phyloP scores from a whole-genome alignment of 2,797 vertebrate genomes.

The Lithobates sylvaticus region DNA sequence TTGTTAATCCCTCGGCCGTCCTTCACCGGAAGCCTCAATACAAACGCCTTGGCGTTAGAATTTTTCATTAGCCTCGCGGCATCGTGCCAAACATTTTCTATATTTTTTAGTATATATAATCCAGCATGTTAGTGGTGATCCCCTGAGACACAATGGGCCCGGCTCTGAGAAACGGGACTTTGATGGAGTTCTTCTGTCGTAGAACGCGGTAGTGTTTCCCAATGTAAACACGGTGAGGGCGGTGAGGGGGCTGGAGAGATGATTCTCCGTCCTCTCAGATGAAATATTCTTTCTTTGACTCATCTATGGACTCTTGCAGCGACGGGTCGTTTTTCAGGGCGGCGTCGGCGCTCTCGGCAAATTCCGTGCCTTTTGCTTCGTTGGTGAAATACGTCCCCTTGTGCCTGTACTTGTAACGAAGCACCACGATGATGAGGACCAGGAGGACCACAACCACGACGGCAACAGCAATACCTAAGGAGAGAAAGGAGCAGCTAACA shows the following conservation, averaged over 20 bases:
- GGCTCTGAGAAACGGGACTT: neutral
- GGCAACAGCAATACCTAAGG: slow-evolving; percentile 69
- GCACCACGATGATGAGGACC: slow-evolving; percentile 70
- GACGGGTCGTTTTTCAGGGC: slow-evolving; percentile 76
- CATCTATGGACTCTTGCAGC: slow-evolving; percentile 77
- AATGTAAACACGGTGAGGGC: neutral
- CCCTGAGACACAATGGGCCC: neutral
- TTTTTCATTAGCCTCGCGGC: too few relatives aligned
- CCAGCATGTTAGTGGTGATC: neutral
- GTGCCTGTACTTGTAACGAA: slow-evolving; percentile 77
- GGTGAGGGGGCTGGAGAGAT: neutral
- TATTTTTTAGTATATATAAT: neutral
- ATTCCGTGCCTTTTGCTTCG: slow-evolving; percentile 82
- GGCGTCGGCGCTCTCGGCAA: slow-evolving; percentile 73
- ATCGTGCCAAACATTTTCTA: too few relatives aligned
- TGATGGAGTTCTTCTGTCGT: too few relatives aligned
- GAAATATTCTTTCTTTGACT: slow-evolving; percentile 87
- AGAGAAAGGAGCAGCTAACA: too few relatives aligned
- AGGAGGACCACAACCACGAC: slow-evolving; percentile 77
- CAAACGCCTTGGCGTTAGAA: neutral
- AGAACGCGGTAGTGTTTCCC: too few relatives aligned
- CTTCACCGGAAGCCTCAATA: neutral
- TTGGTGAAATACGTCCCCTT: slow-evolving; percentile 89
- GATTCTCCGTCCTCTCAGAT: slow-evolving; percentile 74
- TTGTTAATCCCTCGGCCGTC: neutral